Percentiles rank a stretch among this genome's conserved stretches.
phyloP scores from a whole-genome alignment of 1,140 invertebrate species.

The Heliconius melpomene region DNA sequence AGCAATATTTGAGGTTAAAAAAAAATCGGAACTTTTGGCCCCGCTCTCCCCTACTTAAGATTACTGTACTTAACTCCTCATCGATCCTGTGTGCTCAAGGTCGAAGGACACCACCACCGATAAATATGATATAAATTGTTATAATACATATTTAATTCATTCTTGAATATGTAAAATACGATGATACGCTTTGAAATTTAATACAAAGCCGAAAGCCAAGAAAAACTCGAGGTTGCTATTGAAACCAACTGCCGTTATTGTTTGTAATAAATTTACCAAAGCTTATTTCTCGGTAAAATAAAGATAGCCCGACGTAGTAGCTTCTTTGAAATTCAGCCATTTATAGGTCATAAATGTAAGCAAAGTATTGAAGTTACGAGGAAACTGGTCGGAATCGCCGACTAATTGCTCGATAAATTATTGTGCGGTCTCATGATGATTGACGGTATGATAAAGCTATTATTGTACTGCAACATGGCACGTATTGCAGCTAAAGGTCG shows the following conservation, averaged over 20 bases:
- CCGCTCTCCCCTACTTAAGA: too few species aligned
- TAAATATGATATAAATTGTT: too few species aligned
- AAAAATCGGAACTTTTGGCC: too few species aligned
- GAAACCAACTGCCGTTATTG: neutral
- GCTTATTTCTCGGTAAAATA: slow-evolving; percentile 32
- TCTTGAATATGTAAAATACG: neutral
- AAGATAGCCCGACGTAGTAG: neutral
- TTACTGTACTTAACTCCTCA: too few species aligned
- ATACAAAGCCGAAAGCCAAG: neutral
- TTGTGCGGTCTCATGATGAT: slow-evolving; percentile 37
- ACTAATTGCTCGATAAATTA: slow-evolving; percentile 36
- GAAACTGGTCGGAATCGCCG: slow-evolving; percentile 28
- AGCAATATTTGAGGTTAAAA: too few species aligned
- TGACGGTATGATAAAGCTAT: slow-evolving; percentile 34
- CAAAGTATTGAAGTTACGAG: slow-evolving; percentile 26
- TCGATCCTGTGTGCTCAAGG: too few species aligned
- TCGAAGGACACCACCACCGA: too few species aligned
- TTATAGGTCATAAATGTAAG: slow-evolving; percentile 32
- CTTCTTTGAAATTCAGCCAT: slow-evolving; percentile 24
- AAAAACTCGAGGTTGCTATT: slow-evolving; percentile 1
- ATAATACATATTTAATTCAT: neutral
- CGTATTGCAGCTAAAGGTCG: slow-evolving; percentile 36
- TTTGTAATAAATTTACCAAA: slow-evolving; percentile 5
- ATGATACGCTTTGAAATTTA: neutral
- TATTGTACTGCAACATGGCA: slow-evolving; percentile 36